Evolutionary conservation across 1,140 invertebrate genomes (phyloP).

Genomic region (Lordiphosa stackelbergi): DNA sequence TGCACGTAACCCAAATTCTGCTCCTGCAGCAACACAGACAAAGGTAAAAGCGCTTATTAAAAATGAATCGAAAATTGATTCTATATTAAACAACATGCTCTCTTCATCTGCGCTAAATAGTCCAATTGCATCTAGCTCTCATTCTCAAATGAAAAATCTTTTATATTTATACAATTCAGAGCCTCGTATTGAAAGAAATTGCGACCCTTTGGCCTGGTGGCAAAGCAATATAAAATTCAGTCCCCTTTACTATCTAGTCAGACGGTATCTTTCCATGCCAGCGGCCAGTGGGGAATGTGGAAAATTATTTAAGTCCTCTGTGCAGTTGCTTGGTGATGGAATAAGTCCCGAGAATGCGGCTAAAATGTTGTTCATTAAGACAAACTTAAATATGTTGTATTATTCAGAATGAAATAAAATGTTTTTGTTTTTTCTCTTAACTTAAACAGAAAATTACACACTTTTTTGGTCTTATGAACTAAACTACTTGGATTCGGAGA

Average conservation of each 20-base stretch:
- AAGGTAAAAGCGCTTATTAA: slow-evolving; percentile 12
- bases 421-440: background rate
- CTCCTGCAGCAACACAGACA: slow-evolving; percentile 7
- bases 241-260: slow-evolving; percentile 31
- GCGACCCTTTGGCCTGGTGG: slow-evolving; percentile 49
- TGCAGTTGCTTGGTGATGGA: slow-evolving; percentile 31
- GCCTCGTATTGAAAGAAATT: slow-evolving; percentile 41
- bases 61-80: slow-evolving; percentile 50
- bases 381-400: slow-evolving; percentile 24
- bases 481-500: slow-evolving; percentile 16
- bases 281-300: slow-evolving; percentile 32
- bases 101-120: slow-evolving; percentile 12
- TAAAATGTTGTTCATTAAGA: slow-evolving; percentile 50
- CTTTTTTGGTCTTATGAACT: slow-evolving; percentile 25
- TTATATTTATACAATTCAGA: slow-evolving; percentile 55
- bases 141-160: slow-evolving; percentile 46
- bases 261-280: slow-evolving; percentile 33
- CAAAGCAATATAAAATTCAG: slow-evolving; percentile 43
- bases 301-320: slow-evolving; percentile 27
- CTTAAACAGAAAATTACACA: slow-evolving; percentile 3
- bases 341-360: slow-evolving; percentile 32
- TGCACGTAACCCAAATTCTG: slow-evolving; percentile 3
- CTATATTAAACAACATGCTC: slow-evolving; percentile 47
- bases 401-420: slow-evolving; percentile 1
- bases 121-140: slow-evolving; percentile 6